phyloP scores from a whole-genome alignment of 2,888 invertebrate species.

The Rhogogaster chlorosoma region DNA sequence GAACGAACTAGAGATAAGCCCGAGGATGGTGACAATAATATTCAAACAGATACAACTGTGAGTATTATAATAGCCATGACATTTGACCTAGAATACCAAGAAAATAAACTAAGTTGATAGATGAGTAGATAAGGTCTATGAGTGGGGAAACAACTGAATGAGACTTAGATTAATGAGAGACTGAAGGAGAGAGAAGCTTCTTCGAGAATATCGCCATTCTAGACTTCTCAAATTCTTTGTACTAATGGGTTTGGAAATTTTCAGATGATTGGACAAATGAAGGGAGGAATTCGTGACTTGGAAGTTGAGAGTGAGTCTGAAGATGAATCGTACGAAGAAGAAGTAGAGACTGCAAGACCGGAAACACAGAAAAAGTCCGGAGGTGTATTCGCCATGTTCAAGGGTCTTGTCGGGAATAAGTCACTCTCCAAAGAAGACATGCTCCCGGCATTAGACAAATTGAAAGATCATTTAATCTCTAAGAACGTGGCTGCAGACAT shows the following conservation, averaged over 20 bases:
- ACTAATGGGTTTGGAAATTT: conserved; percentile 54
- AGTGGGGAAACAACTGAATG: not conserved
- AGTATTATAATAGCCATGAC: conserved; percentile 55
- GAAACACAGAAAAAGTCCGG: conserved; percentile 71
- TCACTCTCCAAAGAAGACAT: conserved; percentile 90
- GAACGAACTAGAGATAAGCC: conserved; percentile 89
- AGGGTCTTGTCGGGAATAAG: conserved; percentile 93
- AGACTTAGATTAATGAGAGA: not conserved
- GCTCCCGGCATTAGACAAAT: conserved; percentile 92
- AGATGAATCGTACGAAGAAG: conserved; percentile 82
- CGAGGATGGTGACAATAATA: conserved; percentile 81
- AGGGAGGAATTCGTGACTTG: conserved; percentile 89
- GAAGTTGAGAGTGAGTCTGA: conserved; percentile 89
- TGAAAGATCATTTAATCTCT: conserved; percentile 96
- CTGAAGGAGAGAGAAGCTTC: conserved; percentile 9
- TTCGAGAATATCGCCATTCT: conserved; percentile 39
- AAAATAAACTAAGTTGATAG: conserved; percentile 24
- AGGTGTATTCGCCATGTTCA: conserved; percentile 93
- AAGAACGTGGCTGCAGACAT: conserved; percentile 99
- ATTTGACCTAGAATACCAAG: not conserved
- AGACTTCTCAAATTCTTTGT: conserved; percentile 4
- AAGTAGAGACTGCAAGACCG: conserved; percentile 60
- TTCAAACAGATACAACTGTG: conserved; percentile 85
- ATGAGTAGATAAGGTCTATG: not conserved
- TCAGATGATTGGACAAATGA: conserved; percentile 91